Conservation (phyloP, 1,140 invertebrate genomes). For the Heliconius eleuchia region DNA sequence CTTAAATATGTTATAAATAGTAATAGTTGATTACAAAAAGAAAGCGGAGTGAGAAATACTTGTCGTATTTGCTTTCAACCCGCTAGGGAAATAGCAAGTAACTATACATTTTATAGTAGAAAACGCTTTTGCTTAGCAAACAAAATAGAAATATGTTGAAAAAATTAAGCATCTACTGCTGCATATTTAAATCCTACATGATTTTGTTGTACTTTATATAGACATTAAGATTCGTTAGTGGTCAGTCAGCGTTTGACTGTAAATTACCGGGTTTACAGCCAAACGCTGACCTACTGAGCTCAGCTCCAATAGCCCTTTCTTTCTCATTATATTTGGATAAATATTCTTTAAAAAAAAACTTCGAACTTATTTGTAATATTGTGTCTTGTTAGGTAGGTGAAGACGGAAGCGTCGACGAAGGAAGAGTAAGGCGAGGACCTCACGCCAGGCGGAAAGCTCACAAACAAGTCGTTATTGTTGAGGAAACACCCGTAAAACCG, state of each 20-base stretch:
- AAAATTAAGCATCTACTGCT: no score
- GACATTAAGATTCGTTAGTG: no score
- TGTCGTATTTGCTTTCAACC: background rate
- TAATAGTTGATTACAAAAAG: constrained; percentile 6
- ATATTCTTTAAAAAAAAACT: no score
- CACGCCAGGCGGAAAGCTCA: constrained; percentile 31
- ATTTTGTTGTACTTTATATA: no score
- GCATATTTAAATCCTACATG: no score
- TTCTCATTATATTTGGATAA: no score
- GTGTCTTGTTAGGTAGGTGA: constrained; percentile 23
- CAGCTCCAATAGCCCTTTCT: no score
- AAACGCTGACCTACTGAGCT: no score
- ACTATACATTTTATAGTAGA: constrained; percentile 5
- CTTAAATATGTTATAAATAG: constrained; percentile 7
- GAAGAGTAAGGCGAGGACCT: constrained; percentile 19
- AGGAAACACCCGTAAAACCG: constrained; percentile 14
- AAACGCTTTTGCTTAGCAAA: background rate
- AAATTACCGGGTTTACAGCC: background rate
- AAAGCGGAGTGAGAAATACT: background rate
- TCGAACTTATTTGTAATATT: background rate
- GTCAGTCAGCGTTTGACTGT: no score
- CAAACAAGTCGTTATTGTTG: constrained; percentile 27
- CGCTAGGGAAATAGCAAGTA: constrained; percentile 4
- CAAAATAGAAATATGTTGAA: no score
- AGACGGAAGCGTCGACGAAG: constrained; percentile 19